Base-by-base conservation (phyloP, 2,888 invertebrate genomes). In the Altica lythri region DNA sequence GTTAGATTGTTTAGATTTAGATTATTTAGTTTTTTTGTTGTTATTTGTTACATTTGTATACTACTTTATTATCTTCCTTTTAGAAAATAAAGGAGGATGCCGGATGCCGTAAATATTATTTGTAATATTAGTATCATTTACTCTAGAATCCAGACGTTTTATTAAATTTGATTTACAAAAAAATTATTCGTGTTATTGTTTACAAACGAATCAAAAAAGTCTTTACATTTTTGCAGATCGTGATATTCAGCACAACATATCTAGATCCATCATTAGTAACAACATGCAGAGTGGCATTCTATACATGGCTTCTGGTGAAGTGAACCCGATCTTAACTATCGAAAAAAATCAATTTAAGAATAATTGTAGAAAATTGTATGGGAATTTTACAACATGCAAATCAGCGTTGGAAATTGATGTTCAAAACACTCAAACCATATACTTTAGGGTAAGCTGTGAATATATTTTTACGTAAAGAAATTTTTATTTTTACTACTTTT, bases 231-330 rank as follows among this genome's bases (percentile, higher is more conserved):
- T 50, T 79, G 8, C 73, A 95, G 95, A 90, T 80, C 90, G 94
- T 19, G 93, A 94, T 73, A 88, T 92, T 1, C 88, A 90, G 61
- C 95, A 97, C 72, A 94, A 94, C 68, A 84, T 98, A 56, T 89
- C 93, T 0, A 86, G 87, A 73, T 90, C 91, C 0, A 81, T 88
- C 48, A 85, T 97, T 57, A 81, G 81, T 17, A 83, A 87, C 37
- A 95, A 96, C 68, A 85, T 88, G 50, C 89, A 90, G 68, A 96
- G 96, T 8, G 96, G 93, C 2, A 80, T 97, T 1, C 82, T 85
- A 6, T 96, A 96, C 72, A 84, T 87, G 38, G 92, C 93, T 14
- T 95, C 92, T 0, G 98, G 98, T 0, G 97, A 97, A 79, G 90
- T 95, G 0, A 95, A 95, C 66, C 97, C 97, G 0, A 83, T 90